These are phyloP conservation scores for Diorhabda carinulata DNA, from an alignment of 1,140 invertebrate species.

Conservation along the genomic window DNA sequence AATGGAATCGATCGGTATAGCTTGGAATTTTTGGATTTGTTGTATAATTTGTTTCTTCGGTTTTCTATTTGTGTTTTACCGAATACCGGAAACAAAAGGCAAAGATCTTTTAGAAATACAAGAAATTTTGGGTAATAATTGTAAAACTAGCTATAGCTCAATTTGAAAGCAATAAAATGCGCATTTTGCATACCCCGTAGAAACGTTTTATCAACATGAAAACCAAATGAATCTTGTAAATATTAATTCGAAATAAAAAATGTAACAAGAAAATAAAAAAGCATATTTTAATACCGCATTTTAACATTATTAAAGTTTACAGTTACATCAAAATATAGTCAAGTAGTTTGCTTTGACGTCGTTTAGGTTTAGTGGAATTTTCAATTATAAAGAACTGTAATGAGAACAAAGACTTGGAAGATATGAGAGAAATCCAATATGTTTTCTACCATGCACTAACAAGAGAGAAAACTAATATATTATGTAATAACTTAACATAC, in stretches of 20 bases:
- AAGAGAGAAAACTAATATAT: neutral
- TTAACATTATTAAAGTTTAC: neutral
- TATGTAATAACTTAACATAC: neutral
- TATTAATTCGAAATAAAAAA: no score
- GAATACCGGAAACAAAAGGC: constrained; percentile 10
- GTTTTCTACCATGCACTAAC: neutral
- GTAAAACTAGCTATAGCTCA: no score
- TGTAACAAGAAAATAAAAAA: no score
- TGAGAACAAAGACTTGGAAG: neutral
- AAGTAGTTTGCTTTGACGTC: neutral
- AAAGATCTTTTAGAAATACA: constrained; percentile 13
- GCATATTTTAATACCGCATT: neutral
- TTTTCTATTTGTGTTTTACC: constrained; percentile 1
- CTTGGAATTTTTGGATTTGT: constrained; percentile 5
- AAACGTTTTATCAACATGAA: no score
- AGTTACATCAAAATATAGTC: neutral
- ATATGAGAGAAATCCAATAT: neutral
- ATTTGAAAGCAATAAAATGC: no score
- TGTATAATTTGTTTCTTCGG: neutral
- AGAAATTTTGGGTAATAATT: constrained; percentile 5
- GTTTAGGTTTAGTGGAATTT: constrained; percentile 2
- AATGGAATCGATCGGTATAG: neutral
- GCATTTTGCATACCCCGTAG: no score
- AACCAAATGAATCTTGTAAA: no score
- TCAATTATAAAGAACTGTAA: constrained; percentile 3